A percentile compares a stretch with the other conserved stretches of the same genome.
Evolutionary conservation across 2,797 vertebrate genomes (phyloP).

Genomic region (Galagoides demidoff): DNA sequence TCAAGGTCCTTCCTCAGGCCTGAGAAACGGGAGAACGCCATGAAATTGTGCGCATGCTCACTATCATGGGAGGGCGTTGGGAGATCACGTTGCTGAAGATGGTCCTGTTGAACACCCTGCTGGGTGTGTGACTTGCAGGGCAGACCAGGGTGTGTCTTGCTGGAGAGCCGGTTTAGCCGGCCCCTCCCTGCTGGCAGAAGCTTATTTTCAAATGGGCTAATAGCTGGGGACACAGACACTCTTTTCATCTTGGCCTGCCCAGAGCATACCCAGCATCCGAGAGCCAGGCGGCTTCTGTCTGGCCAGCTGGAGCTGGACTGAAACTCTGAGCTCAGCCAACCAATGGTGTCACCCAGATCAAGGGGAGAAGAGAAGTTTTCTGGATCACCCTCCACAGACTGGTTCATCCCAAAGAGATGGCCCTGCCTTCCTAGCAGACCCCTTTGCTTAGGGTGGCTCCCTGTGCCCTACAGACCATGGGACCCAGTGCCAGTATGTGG

Average conservation of each 20-base stretch:
- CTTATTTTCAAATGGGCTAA: slow-evolving; percentile 70
- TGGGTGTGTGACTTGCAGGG: not conserved
- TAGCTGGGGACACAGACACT: slow-evolving; percentile 49
- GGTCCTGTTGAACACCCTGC: not conserved
- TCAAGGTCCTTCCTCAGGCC: not conserved
- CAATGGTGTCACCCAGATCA: not conserved
- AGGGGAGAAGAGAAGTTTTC: not conserved
- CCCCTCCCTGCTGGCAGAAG: slow-evolving; percentile 59
- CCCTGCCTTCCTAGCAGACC: not conserved
- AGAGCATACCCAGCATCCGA: not conserved
- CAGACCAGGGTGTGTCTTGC: slow-evolving; percentile 53
- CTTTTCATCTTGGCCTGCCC: slow-evolving; percentile 66
- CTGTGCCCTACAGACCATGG: rapidly evolving
- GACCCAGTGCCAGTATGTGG: not conserved
- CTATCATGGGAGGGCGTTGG: not conserved
- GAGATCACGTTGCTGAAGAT: not conserved
- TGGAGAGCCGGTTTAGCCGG: slow-evolving; percentile 60
- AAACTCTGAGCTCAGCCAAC: not conserved
- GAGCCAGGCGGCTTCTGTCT: not conserved
- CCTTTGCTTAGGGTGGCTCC: not conserved
- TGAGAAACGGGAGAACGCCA: rapidly evolving
- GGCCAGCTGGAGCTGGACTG: not conserved
- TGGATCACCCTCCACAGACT: not conserved
- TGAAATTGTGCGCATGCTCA: rapidly evolving
- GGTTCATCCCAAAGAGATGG: not conserved